A percentile compares a stretch with the other conserved stretches of the same genome.
These are phyloP conservation scores for Coranthus polyacanthus DNA, from an alignment of 2,797 vertebrate species.

Conservation along the genomic window DNA sequence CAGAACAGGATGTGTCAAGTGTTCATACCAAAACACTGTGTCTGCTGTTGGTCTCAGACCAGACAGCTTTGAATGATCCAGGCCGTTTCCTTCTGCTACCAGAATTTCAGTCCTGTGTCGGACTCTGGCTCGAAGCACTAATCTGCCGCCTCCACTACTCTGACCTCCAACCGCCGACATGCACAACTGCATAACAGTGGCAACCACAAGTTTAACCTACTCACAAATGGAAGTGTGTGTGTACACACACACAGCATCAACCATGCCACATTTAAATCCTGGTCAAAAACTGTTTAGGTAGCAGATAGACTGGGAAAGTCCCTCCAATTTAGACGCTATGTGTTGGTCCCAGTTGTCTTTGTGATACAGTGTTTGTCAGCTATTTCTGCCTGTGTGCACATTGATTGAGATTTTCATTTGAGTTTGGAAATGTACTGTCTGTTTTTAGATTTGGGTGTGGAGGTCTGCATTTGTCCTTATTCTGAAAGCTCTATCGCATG, in stretches of 20 bases:
- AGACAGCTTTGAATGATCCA: too few species aligned
- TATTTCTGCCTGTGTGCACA: constrained; percentile 44
- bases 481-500: background rate
- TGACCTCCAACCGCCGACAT: constrained; percentile 35
- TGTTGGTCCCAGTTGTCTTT: constrained; percentile 54
- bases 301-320: constrained; percentile 81
- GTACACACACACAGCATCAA: constrained; percentile 30
- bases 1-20: too few species aligned
- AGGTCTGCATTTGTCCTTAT: constrained; percentile 16
- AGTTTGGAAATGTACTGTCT: constrained; percentile 54
- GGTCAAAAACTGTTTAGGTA: constrained; percentile 80
- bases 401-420: constrained; percentile 51
- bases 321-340: constrained; percentile 58
- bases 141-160: constrained; percentile 37
- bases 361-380: constrained; percentile 55
- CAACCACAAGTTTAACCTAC: constrained; percentile 49
- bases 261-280: constrained; percentile 56
- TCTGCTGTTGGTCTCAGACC: background rate
- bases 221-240: constrained; percentile 15
- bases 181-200: constrained; percentile 28
- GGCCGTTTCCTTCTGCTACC: constrained; percentile 2
- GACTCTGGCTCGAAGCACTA: constrained; percentile 30
- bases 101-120: constrained; percentile 18
- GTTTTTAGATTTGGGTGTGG: constrained; percentile 56
- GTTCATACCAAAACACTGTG: background rate